These are phyloP conservation scores for Pseudochromis fuscus DNA, from an alignment of 2,797 vertebrate species.

Conservation along the genomic window DNA sequence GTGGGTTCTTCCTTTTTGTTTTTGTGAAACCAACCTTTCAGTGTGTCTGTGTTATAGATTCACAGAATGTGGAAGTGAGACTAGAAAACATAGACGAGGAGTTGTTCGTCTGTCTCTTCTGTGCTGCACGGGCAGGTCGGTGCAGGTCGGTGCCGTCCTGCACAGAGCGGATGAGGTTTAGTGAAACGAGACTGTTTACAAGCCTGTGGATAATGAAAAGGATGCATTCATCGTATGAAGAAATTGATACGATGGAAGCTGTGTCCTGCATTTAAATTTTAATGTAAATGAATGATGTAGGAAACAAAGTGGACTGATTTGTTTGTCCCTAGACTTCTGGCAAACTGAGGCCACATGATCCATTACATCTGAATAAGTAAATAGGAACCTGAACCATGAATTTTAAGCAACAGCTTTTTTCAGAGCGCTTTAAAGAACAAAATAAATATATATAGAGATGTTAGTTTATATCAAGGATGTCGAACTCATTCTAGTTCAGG, in stretches of 20 bases:
- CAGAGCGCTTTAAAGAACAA: background rate
- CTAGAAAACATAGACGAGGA: background rate
- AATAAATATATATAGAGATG: background rate
- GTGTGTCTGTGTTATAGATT: conserved; percentile 2
- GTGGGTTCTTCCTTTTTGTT: conserved; percentile 32
- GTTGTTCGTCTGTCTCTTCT: conserved; percentile 8
- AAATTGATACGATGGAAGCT: conserved; percentile 69
- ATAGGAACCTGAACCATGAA: conserved; percentile 52
- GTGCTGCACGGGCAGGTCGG: background rate
- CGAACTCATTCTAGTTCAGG: too few species aligned
- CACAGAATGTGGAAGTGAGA: conserved; percentile 20
- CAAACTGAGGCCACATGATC: conserved; percentile 63
- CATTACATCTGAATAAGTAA: conserved; percentile 79
- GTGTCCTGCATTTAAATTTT: conserved; percentile 77
- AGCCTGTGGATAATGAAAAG: conserved; percentile 66
- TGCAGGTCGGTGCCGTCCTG: too few species aligned
- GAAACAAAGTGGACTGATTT: conserved; percentile 85
- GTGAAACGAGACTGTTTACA: conserved; percentile 40
- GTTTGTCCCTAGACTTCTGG: conserved; percentile 64
- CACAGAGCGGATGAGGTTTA: conserved; percentile 10
- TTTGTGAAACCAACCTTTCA: conserved; percentile 6
- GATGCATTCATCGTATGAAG: conserved; percentile 63
- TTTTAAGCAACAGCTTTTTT: conserved; percentile 38
- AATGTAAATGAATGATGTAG: conserved; percentile 85
- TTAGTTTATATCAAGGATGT: too few species aligned